Percentiles rank a stretch among this genome's conserved stretches.
These are phyloP conservation scores for Cardiocondyla obscurior DNA, from an alignment of 1,140 invertebrate genomes.

Conservation along the genomic window DNA sequence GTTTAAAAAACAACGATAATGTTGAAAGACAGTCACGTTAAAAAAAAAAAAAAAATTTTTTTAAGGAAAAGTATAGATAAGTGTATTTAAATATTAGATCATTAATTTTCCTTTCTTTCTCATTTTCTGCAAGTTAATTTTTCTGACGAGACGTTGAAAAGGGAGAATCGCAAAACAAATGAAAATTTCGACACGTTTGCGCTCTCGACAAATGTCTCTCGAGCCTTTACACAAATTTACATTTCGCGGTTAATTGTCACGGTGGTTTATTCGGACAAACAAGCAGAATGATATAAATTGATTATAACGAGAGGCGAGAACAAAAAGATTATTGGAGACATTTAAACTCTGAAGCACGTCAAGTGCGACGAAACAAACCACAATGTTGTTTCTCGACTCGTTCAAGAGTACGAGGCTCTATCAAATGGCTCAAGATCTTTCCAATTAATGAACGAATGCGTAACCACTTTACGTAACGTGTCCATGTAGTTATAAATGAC, in stretches of 20 bases:
- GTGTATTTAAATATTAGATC: no score
- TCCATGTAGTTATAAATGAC: background rate
- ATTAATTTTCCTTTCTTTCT: no score
- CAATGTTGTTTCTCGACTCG: constrained; percentile 18
- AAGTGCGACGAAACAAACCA: background rate
- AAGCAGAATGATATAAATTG: background rate
- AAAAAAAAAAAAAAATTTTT: no score
- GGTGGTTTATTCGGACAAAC: background rate
- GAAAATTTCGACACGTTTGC: background rate
- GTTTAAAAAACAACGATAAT: no score
- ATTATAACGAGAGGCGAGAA: background rate
- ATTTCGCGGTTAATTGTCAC: background rate
- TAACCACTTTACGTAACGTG: background rate
- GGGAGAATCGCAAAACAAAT: no score
- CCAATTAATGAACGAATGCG: background rate
- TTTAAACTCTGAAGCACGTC: constrained; percentile 62
- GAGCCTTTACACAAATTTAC: background rate
- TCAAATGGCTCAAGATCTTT: background rate
- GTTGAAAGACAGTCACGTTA: no score
- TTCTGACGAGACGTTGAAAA: no score
- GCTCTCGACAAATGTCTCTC: background rate
- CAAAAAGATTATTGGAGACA: background rate
- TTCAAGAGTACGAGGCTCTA: constrained; percentile 25
- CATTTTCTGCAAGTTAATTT: no score
- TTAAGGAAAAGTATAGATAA: no score